Conservation (phyloP, 2,888 invertebrate species). For the Cosmopolites sordidus region DNA sequence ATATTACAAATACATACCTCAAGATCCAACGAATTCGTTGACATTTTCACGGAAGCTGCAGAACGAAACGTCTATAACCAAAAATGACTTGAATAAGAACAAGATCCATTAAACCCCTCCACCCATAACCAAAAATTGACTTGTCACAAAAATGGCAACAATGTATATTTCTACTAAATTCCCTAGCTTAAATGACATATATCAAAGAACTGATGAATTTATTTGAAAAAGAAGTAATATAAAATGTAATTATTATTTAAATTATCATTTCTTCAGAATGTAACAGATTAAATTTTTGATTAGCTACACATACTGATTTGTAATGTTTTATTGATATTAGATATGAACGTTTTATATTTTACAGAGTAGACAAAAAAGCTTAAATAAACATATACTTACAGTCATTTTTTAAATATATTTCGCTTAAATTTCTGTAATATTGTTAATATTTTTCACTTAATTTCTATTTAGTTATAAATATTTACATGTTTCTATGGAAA, state of each 20-base stretch:
- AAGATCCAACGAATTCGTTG: conserved; percentile 43
- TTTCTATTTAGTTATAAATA: background rate
- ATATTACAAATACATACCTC: no score
- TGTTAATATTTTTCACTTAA: background rate
- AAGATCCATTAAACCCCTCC: no score
- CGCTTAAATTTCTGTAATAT: background rate
- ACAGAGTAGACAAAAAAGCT: no score
- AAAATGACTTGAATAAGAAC: background rate
- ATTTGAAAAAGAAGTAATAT: no score
- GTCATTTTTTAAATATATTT: background rate
- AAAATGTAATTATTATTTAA: no score
- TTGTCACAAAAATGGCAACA: no score
- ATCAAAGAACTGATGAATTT: no score
- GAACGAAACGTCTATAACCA: conserved; percentile 36
- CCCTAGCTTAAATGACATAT: no score
- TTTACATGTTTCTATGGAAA: background rate
- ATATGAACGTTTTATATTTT: no score
- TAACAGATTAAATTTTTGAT: background rate
- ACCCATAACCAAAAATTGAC: no score
- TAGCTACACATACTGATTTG: no score
- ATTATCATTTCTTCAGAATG: background rate
- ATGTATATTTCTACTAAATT: no score
- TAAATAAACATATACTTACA: background rate
- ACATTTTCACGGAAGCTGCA: conserved; percentile 38
- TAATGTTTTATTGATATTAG: background rate